These are phyloP conservation scores for Drosophila oshimai DNA, from an alignment of 1,140 invertebrate genomes.

Conservation along the genomic window DNA sequence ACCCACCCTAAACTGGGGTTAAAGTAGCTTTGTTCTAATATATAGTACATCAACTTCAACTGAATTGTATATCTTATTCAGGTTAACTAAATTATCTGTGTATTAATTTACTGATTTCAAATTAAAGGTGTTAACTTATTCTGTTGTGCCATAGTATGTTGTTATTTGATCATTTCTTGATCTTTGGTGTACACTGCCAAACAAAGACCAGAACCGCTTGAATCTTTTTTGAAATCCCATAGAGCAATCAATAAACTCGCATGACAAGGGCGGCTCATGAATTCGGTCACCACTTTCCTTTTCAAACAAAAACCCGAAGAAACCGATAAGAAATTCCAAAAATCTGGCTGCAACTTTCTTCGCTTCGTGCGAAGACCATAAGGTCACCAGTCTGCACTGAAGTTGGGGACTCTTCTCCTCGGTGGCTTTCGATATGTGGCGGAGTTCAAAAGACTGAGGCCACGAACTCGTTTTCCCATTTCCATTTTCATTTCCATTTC, in stretches of 20 bases:
- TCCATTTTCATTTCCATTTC: slow-evolving; percentile 21
- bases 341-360: slow-evolving; percentile 52
- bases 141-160: too few species aligned
- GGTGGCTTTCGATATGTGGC: slow-evolving; percentile 19
- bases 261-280: neutral
- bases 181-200: neutral
- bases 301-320: slow-evolving; percentile 4
- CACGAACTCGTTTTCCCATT: slow-evolving; percentile 71
- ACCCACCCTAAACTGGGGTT: too few species aligned
- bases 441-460: slow-evolving; percentile 70
- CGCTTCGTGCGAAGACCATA: slow-evolving; percentile 21
- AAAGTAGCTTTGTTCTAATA: too few species aligned
- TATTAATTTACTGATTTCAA: too few species aligned
- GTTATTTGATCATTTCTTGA: too few species aligned
- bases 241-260: neutral
- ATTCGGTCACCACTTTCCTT: slow-evolving; percentile 19
- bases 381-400: slow-evolving; percentile 15
- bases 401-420: neutral
- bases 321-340: slow-evolving; percentile 1
- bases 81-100: too few species aligned
- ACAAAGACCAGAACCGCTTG: neutral
- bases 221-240: neutral
- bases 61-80: too few species aligned
- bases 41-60: too few species aligned
- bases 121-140: too few species aligned